These are phyloP conservation scores for Dendrolimus kikuchii DNA, from an alignment of 1,140 invertebrate genomes.

Conservation along the genomic window DNA sequence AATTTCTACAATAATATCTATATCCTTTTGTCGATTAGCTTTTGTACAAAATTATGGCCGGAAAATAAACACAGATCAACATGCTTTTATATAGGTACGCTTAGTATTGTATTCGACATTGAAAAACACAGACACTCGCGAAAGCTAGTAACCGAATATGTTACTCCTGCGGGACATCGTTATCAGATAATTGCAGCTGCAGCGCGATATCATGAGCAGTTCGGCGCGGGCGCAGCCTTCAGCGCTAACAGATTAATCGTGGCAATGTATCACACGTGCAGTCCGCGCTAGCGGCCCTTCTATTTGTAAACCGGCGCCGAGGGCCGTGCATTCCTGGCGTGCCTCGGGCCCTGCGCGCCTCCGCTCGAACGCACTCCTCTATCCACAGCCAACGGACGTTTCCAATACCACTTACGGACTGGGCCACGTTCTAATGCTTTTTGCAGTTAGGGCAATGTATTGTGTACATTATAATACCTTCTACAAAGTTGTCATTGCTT, in stretches of 20 bases:
- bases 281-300: constrained; percentile 62
- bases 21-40: no score
- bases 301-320: constrained; percentile 70
- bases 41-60: no score
- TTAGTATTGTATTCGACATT: neutral
- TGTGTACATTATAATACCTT: constrained; percentile 10
- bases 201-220: constrained; percentile 24
- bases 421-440: constrained; percentile 13
- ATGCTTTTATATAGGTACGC: no score
- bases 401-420: constrained; percentile 32
- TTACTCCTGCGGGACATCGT: constrained; percentile 14
- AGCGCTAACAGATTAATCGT: constrained; percentile 60
- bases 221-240: constrained; percentile 40
- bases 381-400: constrained; percentile 15
- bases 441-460: constrained; percentile 34
- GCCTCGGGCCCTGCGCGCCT: constrained; percentile 51
- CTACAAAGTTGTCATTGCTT: no score
- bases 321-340: constrained; percentile 63
- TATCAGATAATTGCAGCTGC: constrained; percentile 26
- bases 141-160: constrained; percentile 9
- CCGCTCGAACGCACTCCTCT: constrained; percentile 23
- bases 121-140: constrained; percentile 12
- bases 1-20: no score
- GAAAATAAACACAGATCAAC: no score
- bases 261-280: constrained; percentile 63